These are phyloP conservation scores for Pyrrhia umbra DNA, from an alignment of 2,888 invertebrate genomes.

Conservation along the genomic window DNA sequence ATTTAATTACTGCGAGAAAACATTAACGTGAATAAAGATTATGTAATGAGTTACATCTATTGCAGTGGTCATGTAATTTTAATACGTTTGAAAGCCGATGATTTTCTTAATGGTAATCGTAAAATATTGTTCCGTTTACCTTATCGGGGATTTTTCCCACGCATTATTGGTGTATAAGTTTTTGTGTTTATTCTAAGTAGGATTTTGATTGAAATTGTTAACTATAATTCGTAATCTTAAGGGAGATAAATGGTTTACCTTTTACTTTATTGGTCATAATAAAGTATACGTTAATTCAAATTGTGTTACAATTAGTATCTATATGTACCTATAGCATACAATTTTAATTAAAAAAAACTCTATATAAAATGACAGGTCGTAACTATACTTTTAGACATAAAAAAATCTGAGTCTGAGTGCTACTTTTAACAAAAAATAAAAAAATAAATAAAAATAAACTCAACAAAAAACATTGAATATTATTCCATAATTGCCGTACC, in stretches of 20 bases:
- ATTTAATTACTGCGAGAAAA: slow-evolving; percentile 68
- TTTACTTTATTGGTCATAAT: slow-evolving; percentile 39
- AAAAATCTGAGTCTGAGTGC: too few relatives aligned
- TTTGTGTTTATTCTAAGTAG: slow-evolving; percentile 15
- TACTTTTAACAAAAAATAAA: background rate
- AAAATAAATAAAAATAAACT: background rate
- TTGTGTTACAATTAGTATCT: slow-evolving; percentile 21
- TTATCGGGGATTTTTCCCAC: slow-evolving; percentile 51
- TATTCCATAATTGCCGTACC: slow-evolving; percentile 11
- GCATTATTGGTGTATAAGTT: slow-evolving; percentile 28
- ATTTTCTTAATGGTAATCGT: slow-evolving; percentile 36
- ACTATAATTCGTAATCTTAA: slow-evolving; percentile 39
- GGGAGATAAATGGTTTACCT: slow-evolving; percentile 35
- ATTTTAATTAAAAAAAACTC: background rate
- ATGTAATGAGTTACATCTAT: slow-evolving; percentile 39
- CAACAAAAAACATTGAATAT: background rate
- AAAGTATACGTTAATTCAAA: slow-evolving; percentile 10
- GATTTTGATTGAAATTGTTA: slow-evolving; percentile 27
- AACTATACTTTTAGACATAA: too few relatives aligned
- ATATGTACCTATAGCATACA: slow-evolving; percentile 16
- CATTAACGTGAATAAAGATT: slow-evolving; percentile 60
- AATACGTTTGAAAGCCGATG: slow-evolving; percentile 18
- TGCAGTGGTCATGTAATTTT: slow-evolving; percentile 35
- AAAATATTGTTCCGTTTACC: slow-evolving; percentile 22
- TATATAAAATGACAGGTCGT: too few relatives aligned